Base-by-base conservation (phyloP, 2,888 invertebrate species). In the Tipula helvola region DNA sequence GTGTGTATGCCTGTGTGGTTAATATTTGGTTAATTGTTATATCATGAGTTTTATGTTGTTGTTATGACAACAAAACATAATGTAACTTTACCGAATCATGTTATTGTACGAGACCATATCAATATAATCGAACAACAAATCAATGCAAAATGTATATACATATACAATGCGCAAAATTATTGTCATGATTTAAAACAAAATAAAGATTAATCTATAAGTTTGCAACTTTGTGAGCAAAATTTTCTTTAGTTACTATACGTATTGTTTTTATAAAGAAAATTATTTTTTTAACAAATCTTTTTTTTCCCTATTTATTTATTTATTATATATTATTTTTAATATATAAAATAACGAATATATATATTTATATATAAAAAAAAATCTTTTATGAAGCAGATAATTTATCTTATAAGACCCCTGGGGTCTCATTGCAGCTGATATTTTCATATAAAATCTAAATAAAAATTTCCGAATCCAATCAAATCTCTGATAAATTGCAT, bases 361-460 rank as follows among this genome's bases (percentile, higher is more conserved):
- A 5, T 71, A 28, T 71, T 5, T 71, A 71, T 28, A 71, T 71
- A 71, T 28, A 28, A 71, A 71, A 71, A 71, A 71, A 52, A 5
- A 18, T 28, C 3, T 71, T 52, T 18, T 71, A 28, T 71, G 71
- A 71, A 71, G 71, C 28, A 71, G 18, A 71, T 71, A 71, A 71
- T 71, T 71, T 71, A 71, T 71, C 28, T 16, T 84, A 39, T n/a
- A 84, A 41, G 84, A 84, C 84, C 84, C 84, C 84, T 84, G 84
- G 84, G 84, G 84, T 84, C 36, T 84, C 84, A 84, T 84, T 84
- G 39, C 84, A 84, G 84, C 84, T 84, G 84, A 84, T 84, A 84
- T 84, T 84, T 84, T 84, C 41, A 39, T 84, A 84, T 39, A 84
- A 84, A 84, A 39, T 84, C n/a, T 39, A 28, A 71, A 28, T 8